These are phyloP conservation scores for Lochmaea capreae DNA, from an alignment of 2,888 invertebrate species.

Conservation along the genomic window DNA sequence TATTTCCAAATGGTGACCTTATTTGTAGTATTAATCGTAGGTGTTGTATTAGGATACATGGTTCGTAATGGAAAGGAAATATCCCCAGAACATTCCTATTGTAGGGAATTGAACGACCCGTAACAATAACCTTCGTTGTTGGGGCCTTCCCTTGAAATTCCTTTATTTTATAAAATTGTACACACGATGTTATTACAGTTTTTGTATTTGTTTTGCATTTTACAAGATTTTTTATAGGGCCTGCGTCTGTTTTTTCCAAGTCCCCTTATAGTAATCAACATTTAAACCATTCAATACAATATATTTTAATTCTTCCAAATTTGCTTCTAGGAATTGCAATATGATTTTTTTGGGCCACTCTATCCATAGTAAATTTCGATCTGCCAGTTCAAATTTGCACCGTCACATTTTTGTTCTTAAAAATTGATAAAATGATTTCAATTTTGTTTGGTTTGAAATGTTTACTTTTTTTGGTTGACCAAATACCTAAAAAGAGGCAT, in stretches of 20 bases:
- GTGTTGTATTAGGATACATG: slow-evolving; percentile 48
- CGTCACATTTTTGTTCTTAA: too few species aligned
- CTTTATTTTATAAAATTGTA: slow-evolving; percentile 51
- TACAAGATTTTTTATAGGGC: slow-evolving; percentile 26
- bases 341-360: too few species aligned
- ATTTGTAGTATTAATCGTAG: slow-evolving; percentile 62
- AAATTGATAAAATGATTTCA: too few species aligned
- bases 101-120: slow-evolving; percentile 48
- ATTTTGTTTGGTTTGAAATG: too few species aligned
- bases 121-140: slow-evolving; percentile 59
- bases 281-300: too few species aligned
- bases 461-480: too few species aligned
- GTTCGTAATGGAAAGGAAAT: slow-evolving; percentile 37
- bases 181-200: slow-evolving; percentile 53
- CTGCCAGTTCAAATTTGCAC: too few species aligned
- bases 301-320: too few species aligned
- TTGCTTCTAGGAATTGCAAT: too few species aligned
- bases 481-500: too few species aligned
- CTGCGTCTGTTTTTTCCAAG: background rate
- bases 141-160: slow-evolving; percentile 52
- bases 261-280: too few species aligned
- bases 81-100: slow-evolving; percentile 44
- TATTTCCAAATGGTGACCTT: slow-evolving; percentile 69
- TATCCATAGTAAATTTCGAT: too few species aligned
- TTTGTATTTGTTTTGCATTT: slow-evolving; percentile 53